phyloP scores from a whole-genome alignment of 2,113 vertebrate genomes.

The Centropus unirufus region DNA sequence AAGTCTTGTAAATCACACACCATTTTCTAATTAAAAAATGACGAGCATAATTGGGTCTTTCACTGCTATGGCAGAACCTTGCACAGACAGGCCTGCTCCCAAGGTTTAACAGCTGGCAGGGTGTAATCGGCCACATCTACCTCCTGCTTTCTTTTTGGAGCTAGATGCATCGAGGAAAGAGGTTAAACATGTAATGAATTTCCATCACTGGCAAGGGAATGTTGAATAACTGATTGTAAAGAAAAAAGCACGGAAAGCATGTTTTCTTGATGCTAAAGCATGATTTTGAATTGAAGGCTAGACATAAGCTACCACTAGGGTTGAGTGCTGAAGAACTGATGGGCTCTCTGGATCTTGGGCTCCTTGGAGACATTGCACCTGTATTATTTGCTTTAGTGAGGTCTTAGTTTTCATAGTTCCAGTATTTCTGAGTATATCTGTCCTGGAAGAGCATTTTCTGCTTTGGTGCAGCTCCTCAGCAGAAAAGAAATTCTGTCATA shows the following conservation, averaged over 20 bases:
- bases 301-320: neutral
- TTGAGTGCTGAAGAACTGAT: neutral
- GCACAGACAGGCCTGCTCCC: neutral
- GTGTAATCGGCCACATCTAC: neutral
- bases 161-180: neutral
- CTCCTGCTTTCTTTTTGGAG: neutral
- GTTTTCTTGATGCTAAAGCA: neutral
- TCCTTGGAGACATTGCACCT: neutral
- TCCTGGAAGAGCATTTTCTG: neutral
- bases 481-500: neutral
- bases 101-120: neutral
- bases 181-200: neutral
- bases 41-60: neutral
- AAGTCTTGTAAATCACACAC: neutral
- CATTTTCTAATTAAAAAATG: slow-evolving; percentile 35
- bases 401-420: neutral
- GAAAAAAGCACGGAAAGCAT: neutral
- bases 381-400: neutral
- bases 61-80: neutral
- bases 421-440: neutral
- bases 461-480: neutral
- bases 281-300: neutral
- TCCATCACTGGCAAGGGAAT: neutral
- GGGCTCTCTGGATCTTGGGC: neutral
- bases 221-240: neutral